phyloP scores from a whole-genome alignment of 2,888 invertebrate genomes.

The Drosophila buzzatii region DNA sequence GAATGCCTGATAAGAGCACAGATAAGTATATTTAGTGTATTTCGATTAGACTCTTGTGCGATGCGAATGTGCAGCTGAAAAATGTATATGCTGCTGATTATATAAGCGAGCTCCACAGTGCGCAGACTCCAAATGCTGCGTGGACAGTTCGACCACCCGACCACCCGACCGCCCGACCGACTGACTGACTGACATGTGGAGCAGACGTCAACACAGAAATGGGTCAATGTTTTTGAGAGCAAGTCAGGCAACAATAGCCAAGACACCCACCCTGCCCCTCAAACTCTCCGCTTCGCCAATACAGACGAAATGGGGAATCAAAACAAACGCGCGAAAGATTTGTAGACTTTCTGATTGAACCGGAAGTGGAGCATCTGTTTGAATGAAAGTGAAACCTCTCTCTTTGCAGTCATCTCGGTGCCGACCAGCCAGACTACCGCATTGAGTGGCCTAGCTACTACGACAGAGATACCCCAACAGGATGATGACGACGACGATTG shows the following conservation, averaged over 20 bases:
- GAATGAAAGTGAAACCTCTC: neutral
- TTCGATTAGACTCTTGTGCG: neutral
- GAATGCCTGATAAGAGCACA: neutral
- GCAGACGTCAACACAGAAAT: constrained; percentile 58
- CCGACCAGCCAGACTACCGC: constrained; percentile 61
- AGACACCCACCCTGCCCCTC: neutral
- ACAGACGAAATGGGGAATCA: constrained; percentile 48
- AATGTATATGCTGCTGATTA: constrained; percentile 79
- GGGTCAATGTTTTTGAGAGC: constrained; percentile 80
- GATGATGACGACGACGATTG: constrained; percentile 83
- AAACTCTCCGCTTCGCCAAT: neutral
- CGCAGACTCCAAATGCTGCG: constrained; percentile 69
- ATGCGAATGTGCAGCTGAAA: constrained; percentile 50
- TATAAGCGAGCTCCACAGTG: constrained; percentile 75
- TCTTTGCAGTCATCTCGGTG: constrained; percentile 69
- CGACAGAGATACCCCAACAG: constrained; percentile 81
- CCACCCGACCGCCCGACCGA: neutral
- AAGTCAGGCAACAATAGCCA: constrained; percentile 39
- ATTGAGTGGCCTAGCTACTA: constrained; percentile 53
- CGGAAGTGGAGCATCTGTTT: constrained; percentile 3
- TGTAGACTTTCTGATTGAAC: constrained; percentile 2
- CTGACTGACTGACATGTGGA: constrained; percentile 41
- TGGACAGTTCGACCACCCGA: constrained; percentile 24
- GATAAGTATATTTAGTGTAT: constrained; percentile 7
- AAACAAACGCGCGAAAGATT: constrained; percentile 55